Percentiles rank a stretch among this genome's conserved stretches.
phyloP scores from a whole-genome alignment of 2,113 vertebrate species.

The Nerophis ophidion region DNA sequence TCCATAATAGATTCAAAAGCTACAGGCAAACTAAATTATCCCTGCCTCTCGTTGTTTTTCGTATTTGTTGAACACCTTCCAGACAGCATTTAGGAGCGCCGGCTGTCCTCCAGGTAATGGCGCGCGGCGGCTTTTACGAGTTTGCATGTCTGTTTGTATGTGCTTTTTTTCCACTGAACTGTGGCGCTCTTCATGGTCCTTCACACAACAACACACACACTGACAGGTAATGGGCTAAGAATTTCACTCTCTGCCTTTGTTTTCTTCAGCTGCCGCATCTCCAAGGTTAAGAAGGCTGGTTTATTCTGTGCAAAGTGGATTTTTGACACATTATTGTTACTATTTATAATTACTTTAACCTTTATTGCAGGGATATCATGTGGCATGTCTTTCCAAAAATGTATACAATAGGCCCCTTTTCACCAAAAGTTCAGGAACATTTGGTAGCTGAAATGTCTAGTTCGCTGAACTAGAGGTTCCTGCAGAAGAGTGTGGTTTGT shows the following conservation, averaged over 20 bases:
- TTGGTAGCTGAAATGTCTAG: too few relatives aligned
- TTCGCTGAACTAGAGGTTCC: too few relatives aligned
- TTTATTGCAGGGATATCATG: too few relatives aligned
- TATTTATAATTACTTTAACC: too few relatives aligned
- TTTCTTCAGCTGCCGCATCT: slow-evolving; percentile 1
- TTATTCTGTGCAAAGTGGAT: not conserved
- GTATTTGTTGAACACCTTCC: slow-evolving; percentile 37
- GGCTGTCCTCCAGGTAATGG: slow-evolving; percentile 42
- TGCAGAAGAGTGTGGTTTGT: too few relatives aligned
- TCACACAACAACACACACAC: slow-evolving; percentile 13
- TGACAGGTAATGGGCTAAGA: slow-evolving; percentile 13
- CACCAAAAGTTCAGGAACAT: too few relatives aligned
- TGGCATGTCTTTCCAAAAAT: too few relatives aligned
- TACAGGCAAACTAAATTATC: slow-evolving; percentile 42
- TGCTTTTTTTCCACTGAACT: slow-evolving; percentile 5
- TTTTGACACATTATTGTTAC: too few relatives aligned
- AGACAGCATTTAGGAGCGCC: slow-evolving; percentile 24
- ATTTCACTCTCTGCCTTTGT: not conserved
- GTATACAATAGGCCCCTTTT: too few relatives aligned
- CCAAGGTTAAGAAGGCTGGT: not conserved
- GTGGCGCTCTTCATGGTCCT: slow-evolving; percentile 7
- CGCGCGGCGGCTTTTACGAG: slow-evolving; percentile 8
- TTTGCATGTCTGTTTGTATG: slow-evolving; percentile 2
- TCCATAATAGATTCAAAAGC: slow-evolving; percentile 50
- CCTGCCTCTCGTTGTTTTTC: slow-evolving; percentile 39